Conservation (phyloP, 2,113 vertebrate species). For the Zapornia atra region DNA sequence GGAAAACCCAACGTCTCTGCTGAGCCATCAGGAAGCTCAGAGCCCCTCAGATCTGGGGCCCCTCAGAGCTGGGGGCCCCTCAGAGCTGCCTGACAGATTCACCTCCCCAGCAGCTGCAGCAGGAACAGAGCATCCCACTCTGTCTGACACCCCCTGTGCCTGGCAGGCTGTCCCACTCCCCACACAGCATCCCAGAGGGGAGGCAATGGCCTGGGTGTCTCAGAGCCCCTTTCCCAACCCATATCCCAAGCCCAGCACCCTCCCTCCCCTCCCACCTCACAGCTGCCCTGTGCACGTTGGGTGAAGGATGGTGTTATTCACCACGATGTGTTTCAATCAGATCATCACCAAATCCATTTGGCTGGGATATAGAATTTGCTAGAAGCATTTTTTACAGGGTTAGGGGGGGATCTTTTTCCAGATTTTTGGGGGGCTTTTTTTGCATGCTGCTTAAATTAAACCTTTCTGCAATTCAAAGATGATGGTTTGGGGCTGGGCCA, state of each 20-base stretch:
- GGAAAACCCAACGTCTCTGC: not conserved
- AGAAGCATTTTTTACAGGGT: not conserved
- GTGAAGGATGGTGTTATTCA: slow-evolving; percentile 45
- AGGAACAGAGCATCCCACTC: not conserved
- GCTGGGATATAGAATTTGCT: slow-evolving; percentile 69
- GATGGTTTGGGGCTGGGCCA: not conserved
- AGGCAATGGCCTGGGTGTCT: fast-evolving
- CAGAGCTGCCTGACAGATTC: not conserved
- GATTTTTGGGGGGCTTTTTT: not conserved
- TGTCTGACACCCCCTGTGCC: not conserved
- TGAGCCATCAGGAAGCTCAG: not conserved
- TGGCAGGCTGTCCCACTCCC: not conserved
- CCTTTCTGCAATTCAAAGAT: slow-evolving; percentile 17
- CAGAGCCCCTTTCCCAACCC: not conserved
- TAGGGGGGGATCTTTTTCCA: not conserved
- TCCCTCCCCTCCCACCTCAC: not conserved
- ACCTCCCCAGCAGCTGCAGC: not conserved
- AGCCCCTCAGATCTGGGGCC: not conserved
- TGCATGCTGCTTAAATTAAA: slow-evolving; percentile 55
- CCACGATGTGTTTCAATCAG: slow-evolving; percentile 34
- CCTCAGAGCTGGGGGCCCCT: not conserved
- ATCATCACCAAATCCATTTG: slow-evolving; percentile 75
- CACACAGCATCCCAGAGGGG: not conserved
- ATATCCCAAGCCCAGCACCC: not conserved
- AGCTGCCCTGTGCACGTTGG: not conserved